phyloP scores from a whole-genome alignment of 2,888 invertebrate species.

The Zaprionus obscuricornis region DNA sequence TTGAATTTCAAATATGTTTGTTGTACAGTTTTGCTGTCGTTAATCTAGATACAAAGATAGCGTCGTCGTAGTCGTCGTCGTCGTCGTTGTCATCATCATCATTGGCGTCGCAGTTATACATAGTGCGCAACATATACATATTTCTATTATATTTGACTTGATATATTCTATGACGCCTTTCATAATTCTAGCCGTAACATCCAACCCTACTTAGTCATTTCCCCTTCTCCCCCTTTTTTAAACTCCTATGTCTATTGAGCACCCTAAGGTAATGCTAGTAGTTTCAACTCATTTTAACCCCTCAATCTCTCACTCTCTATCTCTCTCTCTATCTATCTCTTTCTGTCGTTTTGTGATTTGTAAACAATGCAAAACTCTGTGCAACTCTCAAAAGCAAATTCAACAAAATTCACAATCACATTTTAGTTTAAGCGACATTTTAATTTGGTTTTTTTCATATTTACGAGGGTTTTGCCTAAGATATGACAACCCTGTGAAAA shows the following conservation, averaged over 20 bases:
- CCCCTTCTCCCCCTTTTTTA: neutral
- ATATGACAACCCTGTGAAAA: no score
- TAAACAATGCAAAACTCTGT: constrained; percentile 45
- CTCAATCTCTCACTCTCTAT: constrained; percentile 3
- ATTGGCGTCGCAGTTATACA: no score
- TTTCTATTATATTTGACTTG: constrained; percentile 57
- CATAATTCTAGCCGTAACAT: constrained; percentile 37
- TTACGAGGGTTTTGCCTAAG: constrained; percentile 25
- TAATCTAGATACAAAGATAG: constrained; percentile 54
- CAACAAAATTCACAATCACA: no score
- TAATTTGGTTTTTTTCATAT: constrained; percentile 53
- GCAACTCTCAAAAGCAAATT: constrained; percentile 44
- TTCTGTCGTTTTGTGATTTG: no score
- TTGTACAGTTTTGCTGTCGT: constrained; percentile 49
- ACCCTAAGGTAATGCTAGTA: no score
- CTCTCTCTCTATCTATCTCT: no score
- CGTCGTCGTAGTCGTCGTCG: constrained; percentile 25
- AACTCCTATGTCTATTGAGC: no score
- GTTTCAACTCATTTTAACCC: no score
- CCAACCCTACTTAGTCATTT: neutral
- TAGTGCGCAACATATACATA: no score
- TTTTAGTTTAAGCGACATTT: constrained; percentile 58
- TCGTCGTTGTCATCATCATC: no score
- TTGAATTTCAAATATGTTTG: constrained; percentile 69
- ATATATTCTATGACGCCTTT: constrained; percentile 56